These are phyloP conservation scores for Macrophya alboannulata DNA, from an alignment of 2,888 invertebrate genomes.

Conservation along the genomic window DNA sequence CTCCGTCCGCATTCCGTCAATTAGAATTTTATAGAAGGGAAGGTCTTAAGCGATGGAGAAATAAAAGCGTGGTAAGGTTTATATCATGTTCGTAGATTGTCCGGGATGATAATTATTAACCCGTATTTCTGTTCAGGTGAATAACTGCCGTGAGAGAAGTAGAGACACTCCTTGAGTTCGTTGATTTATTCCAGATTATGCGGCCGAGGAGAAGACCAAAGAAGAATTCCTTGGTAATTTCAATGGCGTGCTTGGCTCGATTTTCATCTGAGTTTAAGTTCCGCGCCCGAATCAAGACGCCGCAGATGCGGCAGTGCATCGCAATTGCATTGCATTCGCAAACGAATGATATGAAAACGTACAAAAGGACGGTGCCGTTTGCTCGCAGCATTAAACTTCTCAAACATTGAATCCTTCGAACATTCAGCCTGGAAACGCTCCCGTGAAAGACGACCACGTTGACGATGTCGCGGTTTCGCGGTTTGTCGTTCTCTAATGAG, in stretches of 20 bases:
- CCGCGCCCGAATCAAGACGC: slow-evolving; percentile 14
- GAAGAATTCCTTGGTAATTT: slow-evolving; percentile 38
- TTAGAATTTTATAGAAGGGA: slow-evolving; percentile 11
- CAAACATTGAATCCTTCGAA: slow-evolving; percentile 36
- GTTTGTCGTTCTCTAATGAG: slow-evolving; percentile 48
- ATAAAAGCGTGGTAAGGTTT: slow-evolving; percentile 48
- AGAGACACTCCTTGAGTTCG: slow-evolving; percentile 6
- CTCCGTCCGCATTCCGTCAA: neutral
- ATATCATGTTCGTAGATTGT: slow-evolving; percentile 23
- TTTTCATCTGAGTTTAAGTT: slow-evolving; percentile 2
- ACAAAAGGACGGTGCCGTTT: slow-evolving; percentile 14
- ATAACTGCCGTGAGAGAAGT: slow-evolving; percentile 7
- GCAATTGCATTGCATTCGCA: neutral
- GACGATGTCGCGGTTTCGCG: slow-evolving; percentile 24
- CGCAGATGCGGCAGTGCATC: neutral
- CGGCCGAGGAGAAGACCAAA: neutral
- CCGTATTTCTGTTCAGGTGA: slow-evolving; percentile 5
- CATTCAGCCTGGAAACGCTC: slow-evolving; percentile 26
- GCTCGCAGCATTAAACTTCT: slow-evolving; percentile 30
- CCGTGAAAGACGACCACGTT: slow-evolving; percentile 42
- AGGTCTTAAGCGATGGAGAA: slow-evolving; percentile 51
- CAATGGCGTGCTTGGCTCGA: slow-evolving; percentile 9
- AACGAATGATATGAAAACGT: slow-evolving; percentile 23
- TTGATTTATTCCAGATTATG: slow-evolving; percentile 30
- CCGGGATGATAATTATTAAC: slow-evolving; percentile 23